Base-by-base conservation (phyloP, 2,113 vertebrate species). In the Regulus satrapa region DNA sequence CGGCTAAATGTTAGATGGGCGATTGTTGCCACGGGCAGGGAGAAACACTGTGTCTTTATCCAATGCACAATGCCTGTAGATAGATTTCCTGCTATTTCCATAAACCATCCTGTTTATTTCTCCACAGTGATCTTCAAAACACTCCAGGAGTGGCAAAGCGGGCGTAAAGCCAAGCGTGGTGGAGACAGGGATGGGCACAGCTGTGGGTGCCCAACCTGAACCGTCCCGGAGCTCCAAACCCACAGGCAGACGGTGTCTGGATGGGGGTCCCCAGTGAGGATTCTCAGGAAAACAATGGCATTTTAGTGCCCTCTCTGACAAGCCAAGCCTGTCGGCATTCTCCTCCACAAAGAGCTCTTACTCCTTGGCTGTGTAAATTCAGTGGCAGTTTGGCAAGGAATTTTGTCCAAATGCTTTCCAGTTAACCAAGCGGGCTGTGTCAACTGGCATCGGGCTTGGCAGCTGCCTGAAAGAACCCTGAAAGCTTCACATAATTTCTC, bases 231-330 rank as follows among this genome's bases (percentile, higher is more conserved):
- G 14, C 6, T 72, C 52, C 49, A n/a, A 71, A 23, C 6, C 43
- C 69, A 18, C 1, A 1, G n/a, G 59, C 48, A 92, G 48, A 46
- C 3, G 0, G 4, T 18, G 11, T 6, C 12, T 16, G 20, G 20
- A 7, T 32, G 16, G 23, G 18, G 14, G 26, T 41, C 25, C 55
- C 26, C 26, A 54, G 0, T 1, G 48, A 48, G 45, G 19, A 26
- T 59, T 77, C 26, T 29, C 43, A 34, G 14, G 26, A 24, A 34
- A 6, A 46, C 12, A 1, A 48, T 2, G 4, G 23, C 7, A 46
- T 24, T 8, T 49, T 24, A 40, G 19, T 45, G 34, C 43, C 45
- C 29, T 58, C 32, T n/a, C 31, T 48, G 49, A 59, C 31, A 67
- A 46, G 24, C 54, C 28, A 43, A 73, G 14, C 6, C 32, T 41